Conservation (phyloP, 2,113 vertebrate species). For the Typhlomys cinereus region DNA sequence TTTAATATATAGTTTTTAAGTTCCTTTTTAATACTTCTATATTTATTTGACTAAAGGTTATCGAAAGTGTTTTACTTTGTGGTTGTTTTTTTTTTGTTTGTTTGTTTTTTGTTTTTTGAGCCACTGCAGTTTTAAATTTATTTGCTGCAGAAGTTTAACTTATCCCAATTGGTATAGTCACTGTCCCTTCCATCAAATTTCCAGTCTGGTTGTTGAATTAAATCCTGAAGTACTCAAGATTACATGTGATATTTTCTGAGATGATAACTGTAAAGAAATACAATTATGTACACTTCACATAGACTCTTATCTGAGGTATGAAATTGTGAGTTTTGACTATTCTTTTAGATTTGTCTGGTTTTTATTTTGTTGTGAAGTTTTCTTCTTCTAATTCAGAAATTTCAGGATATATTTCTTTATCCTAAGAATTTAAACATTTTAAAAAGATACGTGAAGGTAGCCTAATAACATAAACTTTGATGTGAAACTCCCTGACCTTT, state of each 20-base stretch:
- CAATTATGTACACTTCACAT: neutral
- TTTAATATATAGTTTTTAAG: neutral
- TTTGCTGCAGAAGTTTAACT: neutral
- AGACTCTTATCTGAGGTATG: neutral
- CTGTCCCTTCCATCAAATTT: neutral
- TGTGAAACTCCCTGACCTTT: neutral
- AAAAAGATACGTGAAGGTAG: neutral
- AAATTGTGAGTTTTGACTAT: neutral
- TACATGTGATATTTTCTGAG: neutral
- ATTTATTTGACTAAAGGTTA: neutral
- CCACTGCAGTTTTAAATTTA: neutral
- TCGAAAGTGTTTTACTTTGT: neutral
- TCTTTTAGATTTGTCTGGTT: neutral
- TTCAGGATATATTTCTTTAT: neutral
- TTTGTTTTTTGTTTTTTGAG: no score
- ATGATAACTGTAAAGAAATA: neutral
- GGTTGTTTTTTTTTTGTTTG: neutral
- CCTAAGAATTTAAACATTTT: neutral
- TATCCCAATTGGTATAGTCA: neutral
- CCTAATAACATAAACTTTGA: neutral
- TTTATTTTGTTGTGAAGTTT: neutral
- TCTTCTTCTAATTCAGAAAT: neutral
- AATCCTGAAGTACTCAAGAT: neutral
- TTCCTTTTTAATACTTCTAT: neutral
- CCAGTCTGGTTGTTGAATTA: neutral